A percentile compares a stretch with the other conserved stretches of the same genome.
Conservation (phyloP, 2,888 invertebrate genomes). For the Chloromyia formosa region DNA sequence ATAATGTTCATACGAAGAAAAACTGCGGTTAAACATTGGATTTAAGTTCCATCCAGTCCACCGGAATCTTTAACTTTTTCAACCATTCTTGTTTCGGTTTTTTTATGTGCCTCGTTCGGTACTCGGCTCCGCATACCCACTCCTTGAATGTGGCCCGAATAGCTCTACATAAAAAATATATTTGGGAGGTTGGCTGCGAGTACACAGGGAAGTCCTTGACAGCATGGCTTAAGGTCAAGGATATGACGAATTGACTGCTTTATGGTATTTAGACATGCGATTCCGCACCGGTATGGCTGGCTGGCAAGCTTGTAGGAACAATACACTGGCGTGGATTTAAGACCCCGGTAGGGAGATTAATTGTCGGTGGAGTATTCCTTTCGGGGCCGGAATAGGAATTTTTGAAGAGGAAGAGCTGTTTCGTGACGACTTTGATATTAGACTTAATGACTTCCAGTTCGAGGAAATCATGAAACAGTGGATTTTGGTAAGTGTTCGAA, state of each 20-base stretch:
- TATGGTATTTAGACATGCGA: conserved; percentile 48
- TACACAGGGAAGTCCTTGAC: conserved; percentile 51
- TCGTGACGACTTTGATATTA: conserved; percentile 3
- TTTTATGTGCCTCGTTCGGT: not conserved
- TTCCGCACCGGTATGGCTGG: conserved; percentile 38
- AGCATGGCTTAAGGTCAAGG: conserved; percentile 54
- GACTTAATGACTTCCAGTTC: not conserved
- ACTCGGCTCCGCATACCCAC: not conserved
- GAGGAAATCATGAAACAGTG: not conserved
- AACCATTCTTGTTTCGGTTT: not conserved
- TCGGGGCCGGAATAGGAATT: conserved; percentile 1
- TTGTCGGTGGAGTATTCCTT: conserved; percentile 33
- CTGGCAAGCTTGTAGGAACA: not conserved
- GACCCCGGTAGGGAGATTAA: conserved; percentile 33
- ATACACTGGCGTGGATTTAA: conserved; percentile 44
- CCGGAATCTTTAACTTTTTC: conserved; percentile 1
- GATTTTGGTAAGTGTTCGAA: too few relatives aligned
- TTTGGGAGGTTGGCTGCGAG: not conserved
- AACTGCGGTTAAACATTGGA: conserved; percentile 9
- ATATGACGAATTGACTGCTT: conserved; percentile 51
- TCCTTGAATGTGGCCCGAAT: not conserved
- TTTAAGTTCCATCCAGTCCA: conserved; percentile 7
- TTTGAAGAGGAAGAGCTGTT: not conserved
- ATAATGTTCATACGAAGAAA: not conserved
- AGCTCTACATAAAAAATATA: conserved; percentile 2